Percentiles rank a stretch among this genome's conserved stretches.
Evolutionary conservation across 2,113 vertebrate species (phyloP).

Genomic region (Pleuronectes platessa): DNA sequence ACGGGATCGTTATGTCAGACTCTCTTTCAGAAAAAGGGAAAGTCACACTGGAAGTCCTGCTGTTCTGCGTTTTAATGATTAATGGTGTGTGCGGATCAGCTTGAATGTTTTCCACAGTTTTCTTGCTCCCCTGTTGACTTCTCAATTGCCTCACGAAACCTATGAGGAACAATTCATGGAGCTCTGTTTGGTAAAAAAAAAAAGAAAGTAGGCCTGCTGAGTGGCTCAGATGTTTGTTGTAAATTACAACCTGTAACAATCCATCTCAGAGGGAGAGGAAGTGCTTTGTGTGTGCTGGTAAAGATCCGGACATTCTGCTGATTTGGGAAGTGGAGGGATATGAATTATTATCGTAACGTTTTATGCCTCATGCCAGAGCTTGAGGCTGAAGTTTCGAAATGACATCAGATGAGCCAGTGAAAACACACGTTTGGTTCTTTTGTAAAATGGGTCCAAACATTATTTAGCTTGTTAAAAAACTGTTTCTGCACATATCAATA

Average conservation of each 20-base stretch:
- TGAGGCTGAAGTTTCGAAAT: neutral
- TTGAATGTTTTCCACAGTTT: constrained; percentile 62
- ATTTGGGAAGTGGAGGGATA: neutral
- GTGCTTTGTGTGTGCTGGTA: neutral
- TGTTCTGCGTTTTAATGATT: constrained; percentile 40
- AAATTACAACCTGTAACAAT: constrained; percentile 39
- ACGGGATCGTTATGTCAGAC: constrained; percentile 13
- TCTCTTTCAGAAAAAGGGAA: constrained; percentile 25
- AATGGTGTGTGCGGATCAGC: constrained; percentile 37
- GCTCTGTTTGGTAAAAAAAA: constrained; percentile 31
- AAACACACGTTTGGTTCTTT: neutral
- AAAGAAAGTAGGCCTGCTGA: constrained; percentile 10
- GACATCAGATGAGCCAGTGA: neutral
- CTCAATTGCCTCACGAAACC: constrained; percentile 50
- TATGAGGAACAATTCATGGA: constrained; percentile 45
- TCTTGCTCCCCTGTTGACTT: constrained; percentile 46
- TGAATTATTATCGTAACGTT: neutral
- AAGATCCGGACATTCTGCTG: neutral
- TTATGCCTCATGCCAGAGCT: neutral
- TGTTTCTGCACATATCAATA: neutral
- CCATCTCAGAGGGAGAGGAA: constrained; percentile 26
- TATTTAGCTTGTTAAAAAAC: neutral
- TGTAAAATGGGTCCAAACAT: neutral
- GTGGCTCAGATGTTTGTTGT: constrained; percentile 32
- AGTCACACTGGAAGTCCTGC: constrained; percentile 37